Base-by-base conservation (phyloP, 2,797 vertebrate genomes). In the Chiloscyllium punctatum region DNA sequence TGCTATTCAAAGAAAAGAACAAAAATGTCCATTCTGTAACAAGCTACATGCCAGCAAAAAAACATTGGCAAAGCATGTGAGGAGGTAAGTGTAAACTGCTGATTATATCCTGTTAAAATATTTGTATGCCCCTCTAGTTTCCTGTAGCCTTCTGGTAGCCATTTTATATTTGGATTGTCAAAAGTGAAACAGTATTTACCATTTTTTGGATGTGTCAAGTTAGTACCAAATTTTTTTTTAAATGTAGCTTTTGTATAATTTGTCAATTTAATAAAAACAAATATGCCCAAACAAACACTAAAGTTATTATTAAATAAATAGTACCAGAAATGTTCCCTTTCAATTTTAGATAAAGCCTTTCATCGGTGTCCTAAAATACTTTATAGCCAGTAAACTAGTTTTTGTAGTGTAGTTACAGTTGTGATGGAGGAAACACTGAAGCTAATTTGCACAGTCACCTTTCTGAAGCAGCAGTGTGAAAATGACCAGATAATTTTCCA, bases 11-110 rank as follows among this genome's bases (percentile, higher is more conserved):
- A 98, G 98, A 97, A 99, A 99, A 97, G 99, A 99, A 69, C 99
- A 99, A 97, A 99, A 99, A 96, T 99, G 99, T 96, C 98, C 98
- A 62, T 98, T 98, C 96, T 99, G 99, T 96, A 98, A 98, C 97
- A 99, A 99, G 96, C 98, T 99, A 27, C 99, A 99, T 53, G 99
- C 99, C 86, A 99, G 98, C 98, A 99, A 98, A 97, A 99, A 99
- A 97, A 99, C 99, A 4, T 97, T 99, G 95, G 98, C 98, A 0
- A 99, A 99, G 96, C 99, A 99, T 0, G 98, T 99, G 87, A 98
- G 98, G 96, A 99, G 99, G 99, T 98, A 97, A 98, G 98, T 97
- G 96, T 95, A 92, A 84, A 79, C 66, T 86, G 84, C 69, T 96
- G 94, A 96, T 95, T 62, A 82, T 74, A 21, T 88, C 71, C 77